Evolutionary conservation across 2,888 invertebrate species (phyloP).

Genomic region (Leucoptera coffeella): DNA sequence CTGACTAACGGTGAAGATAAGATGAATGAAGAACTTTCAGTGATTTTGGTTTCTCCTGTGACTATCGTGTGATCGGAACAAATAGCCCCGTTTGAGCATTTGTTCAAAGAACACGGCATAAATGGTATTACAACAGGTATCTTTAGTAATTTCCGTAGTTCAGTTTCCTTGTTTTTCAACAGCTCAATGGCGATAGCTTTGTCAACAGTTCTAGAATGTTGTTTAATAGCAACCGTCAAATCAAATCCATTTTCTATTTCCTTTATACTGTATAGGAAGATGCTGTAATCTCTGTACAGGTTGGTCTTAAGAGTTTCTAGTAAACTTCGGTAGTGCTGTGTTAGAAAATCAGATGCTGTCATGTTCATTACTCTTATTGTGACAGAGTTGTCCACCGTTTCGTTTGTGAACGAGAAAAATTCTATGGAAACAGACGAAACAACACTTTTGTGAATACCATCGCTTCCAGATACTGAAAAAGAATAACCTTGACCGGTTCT

Average conservation of each 20-base stretch:
- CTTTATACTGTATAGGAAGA: slow-evolving; percentile 68
- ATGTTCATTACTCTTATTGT: slow-evolving; percentile 70
- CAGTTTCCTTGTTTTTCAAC: slow-evolving; percentile 58
- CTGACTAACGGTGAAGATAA: slow-evolving; percentile 76
- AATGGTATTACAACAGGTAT: slow-evolving; percentile 62
- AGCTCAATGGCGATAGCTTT: slow-evolving; percentile 60
- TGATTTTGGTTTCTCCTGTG: slow-evolving; percentile 64
- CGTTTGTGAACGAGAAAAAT: slow-evolving; percentile 73
- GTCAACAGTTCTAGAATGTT: slow-evolving; percentile 54
- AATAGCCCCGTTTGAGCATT: slow-evolving; percentile 72
- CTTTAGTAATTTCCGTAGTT: slow-evolving; percentile 59
- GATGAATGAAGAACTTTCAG: slow-evolving; percentile 74
- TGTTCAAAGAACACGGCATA: slow-evolving; percentile 65
- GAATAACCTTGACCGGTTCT: slow-evolving; percentile 69
- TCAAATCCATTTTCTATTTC: slow-evolving; percentile 62
- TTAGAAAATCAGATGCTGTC: slow-evolving; percentile 69
- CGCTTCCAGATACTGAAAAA: slow-evolving; percentile 79
- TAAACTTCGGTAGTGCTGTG: slow-evolving; percentile 67
- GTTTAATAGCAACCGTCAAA: slow-evolving; percentile 63
- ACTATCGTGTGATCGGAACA: slow-evolving; percentile 69
- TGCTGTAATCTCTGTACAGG: slow-evolving; percentile 57
- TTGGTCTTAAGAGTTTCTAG: slow-evolving; percentile 64
- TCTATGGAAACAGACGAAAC: slow-evolving; percentile 81
- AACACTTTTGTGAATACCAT: slow-evolving; percentile 83
- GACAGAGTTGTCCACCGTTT: slow-evolving; percentile 76